phyloP scores from a whole-genome alignment of 2,888 invertebrate genomes.

The Nomada goodeniana region DNA sequence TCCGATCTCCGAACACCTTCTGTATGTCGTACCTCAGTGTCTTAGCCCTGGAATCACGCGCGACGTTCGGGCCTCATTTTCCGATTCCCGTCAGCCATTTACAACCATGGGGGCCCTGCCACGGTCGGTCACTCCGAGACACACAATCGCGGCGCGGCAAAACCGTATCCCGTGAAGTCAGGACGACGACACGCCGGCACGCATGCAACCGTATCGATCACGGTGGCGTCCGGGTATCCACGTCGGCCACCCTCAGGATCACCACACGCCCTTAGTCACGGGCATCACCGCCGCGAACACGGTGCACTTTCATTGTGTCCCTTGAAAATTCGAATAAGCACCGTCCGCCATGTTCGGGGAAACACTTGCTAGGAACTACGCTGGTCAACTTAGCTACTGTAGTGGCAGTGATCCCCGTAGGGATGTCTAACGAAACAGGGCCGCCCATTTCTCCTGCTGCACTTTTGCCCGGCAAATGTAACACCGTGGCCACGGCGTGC shows the following conservation, averaged over 20 bases:
- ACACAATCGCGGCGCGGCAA: constrained; percentile 66
- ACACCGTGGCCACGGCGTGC: not conserved
- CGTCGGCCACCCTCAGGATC: constrained; percentile 64
- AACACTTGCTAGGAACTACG: constrained; percentile 76
- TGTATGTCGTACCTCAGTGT: constrained; percentile 71
- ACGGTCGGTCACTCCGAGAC: constrained; percentile 70
- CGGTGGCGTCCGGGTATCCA: constrained; percentile 65
- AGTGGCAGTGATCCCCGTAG: constrained; percentile 62
- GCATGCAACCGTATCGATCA: constrained; percentile 61
- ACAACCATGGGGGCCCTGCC: constrained; percentile 77
- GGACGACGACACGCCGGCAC: constrained; percentile 56
- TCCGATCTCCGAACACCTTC: constrained; percentile 25
- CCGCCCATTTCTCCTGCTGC: constrained; percentile 16
- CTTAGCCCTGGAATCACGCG: constrained; percentile 71
- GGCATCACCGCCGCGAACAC: constrained; percentile 68
- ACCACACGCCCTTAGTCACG: constrained; percentile 70
- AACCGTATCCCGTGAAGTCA: constrained; percentile 58
- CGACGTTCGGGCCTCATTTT: constrained; percentile 73
- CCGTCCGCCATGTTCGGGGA: constrained; percentile 77
- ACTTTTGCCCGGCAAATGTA: not conserved
- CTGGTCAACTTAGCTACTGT: constrained; percentile 58
- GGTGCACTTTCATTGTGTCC: constrained; percentile 74
- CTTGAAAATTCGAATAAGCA: constrained; percentile 77
- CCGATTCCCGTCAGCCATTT: constrained; percentile 78
- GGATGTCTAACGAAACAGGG: constrained; percentile 50